Evolutionary conservation across 2,113 vertebrate species (phyloP).

Genomic region (Corynorhinus townsendii): DNA sequence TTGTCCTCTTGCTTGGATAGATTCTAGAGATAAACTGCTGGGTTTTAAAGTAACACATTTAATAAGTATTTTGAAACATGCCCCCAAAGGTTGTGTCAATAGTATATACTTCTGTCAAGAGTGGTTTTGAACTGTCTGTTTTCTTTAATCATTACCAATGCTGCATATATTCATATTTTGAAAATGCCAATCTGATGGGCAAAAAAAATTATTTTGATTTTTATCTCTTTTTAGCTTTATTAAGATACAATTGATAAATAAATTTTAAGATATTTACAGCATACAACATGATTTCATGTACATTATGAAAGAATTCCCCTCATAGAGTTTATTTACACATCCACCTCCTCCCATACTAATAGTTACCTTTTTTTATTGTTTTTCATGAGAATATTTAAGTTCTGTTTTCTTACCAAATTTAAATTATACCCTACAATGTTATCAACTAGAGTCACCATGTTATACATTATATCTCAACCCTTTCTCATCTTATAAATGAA

Average conservation of each 20-base stretch:
- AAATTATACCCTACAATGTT: too few species aligned
- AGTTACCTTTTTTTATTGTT: background rate
- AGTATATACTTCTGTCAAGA: background rate
- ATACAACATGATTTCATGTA: background rate
- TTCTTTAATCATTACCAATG: background rate
- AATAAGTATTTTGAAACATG: background rate
- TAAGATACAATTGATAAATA: background rate
- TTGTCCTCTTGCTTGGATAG: background rate
- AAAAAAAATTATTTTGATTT: background rate
- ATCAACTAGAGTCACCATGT: background rate
- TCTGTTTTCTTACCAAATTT: background rate
- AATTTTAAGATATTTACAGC: background rate
- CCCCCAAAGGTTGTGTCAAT: background rate
- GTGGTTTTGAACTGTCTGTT: background rate
- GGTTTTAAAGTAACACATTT: background rate
- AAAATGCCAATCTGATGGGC: background rate
- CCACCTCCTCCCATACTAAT: too few species aligned
- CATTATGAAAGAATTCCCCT: too few species aligned
- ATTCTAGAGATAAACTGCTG: background rate
- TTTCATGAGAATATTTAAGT: background rate
- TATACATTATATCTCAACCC: background rate
- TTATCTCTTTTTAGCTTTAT: background rate
- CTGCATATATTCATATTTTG: background rate
- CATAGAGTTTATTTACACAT: background rate
- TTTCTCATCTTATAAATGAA: background rate